Evolutionary conservation across 2,888 invertebrate species (phyloP).

Genomic region (Miltochrista miniata): DNA sequence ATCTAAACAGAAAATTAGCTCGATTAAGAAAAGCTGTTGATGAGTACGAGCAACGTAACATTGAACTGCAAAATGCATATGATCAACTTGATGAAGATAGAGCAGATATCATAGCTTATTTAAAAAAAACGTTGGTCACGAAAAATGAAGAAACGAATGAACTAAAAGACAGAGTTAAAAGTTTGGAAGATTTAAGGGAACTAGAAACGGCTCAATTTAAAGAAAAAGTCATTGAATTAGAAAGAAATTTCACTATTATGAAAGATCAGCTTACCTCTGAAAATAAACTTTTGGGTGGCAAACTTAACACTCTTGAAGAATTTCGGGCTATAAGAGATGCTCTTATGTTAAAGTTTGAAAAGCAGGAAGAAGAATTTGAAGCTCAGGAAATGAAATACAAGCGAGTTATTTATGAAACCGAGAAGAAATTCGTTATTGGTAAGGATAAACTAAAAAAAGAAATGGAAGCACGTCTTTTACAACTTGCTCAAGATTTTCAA

Average conservation of each 20-base stretch:
- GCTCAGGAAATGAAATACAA: conserved; percentile 91
- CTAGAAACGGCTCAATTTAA: conserved; percentile 86
- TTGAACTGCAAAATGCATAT: conserved; percentile 84
- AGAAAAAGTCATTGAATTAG: conserved; percentile 86
- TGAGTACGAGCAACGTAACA: conserved; percentile 89
- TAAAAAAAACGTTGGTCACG: conserved; percentile 89
- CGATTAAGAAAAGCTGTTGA: conserved; percentile 85
- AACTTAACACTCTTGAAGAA: conserved; percentile 94
- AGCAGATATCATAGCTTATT: conserved; percentile 91
- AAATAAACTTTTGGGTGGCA: conserved; percentile 93
- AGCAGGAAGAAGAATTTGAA: conserved; percentile 89
- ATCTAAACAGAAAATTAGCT: conserved; percentile 91
- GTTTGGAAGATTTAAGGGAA: conserved; percentile 87
- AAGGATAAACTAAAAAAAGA: conserved; percentile 94
- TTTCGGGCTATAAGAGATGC: conserved; percentile 94
- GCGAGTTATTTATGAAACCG: conserved; percentile 89
- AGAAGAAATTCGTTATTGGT: conserved; percentile 89
- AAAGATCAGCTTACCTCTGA: conserved; percentile 94
- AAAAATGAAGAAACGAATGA: conserved; percentile 87
- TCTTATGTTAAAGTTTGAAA: conserved; percentile 91
- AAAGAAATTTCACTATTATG: conserved; percentile 89
- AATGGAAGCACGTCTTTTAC: conserved; percentile 91
- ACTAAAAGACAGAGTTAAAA: conserved; percentile 87
- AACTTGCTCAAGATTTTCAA: conserved; percentile 93
- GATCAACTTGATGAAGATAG: conserved; percentile 90